Evolutionary conservation across 2,888 invertebrate genomes (phyloP), one percentile per base, ranked within the genome.

Genomic region (Mesochorus sp.): DNA sequence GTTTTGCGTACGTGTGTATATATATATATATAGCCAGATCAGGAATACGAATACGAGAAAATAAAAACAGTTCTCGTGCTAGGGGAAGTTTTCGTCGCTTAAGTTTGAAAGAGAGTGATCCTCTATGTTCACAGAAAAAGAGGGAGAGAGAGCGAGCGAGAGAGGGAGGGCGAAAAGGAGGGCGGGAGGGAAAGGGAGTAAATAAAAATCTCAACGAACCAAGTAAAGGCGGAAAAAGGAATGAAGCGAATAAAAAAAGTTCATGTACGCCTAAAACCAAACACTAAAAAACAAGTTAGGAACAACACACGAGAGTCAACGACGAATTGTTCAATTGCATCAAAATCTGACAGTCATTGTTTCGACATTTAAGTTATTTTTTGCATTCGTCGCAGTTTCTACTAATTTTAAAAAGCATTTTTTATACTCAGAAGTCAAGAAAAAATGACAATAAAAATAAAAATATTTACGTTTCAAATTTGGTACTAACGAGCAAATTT

Each of bases 171-270:
- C 31, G 53, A 6, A 42, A 44, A 51, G 21, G n/a, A 3, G 68
- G 59, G 21, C n/a, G 34, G 39, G 66, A n/a, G 42, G 53, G 66
- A 73, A 44, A 81, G 80, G 73, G 74, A 75, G 76, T 76, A 78
- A 71, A 74, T 74, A 62, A 55, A 26, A 67, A n/a, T n/a, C n/a
- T n/a, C n/a, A n/a, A n/a, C n/a, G n/a, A n/a, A n/a, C n/a, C n/a
- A n/a, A n/a, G n/a, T n/a, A n/a, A n/a, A n/a, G n/a, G n/a, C n/a
- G n/a, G n/a, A n/a, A 39, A 59, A 67, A 64, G 64, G 53, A 51
- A 59, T 49, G 17, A n/a, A 31, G 10, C 31, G 24, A 47, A 55
- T 34, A n/a, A 42, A 51, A 49, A 47, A 42, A 39, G 62, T 59
- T 73, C 49, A 44, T 37, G 49, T 37, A n/a, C n/a, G n/a, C n/a